Base-by-base conservation (phyloP, 2,888 invertebrate genomes). In the Ecdyonurus torrentis region DNA sequence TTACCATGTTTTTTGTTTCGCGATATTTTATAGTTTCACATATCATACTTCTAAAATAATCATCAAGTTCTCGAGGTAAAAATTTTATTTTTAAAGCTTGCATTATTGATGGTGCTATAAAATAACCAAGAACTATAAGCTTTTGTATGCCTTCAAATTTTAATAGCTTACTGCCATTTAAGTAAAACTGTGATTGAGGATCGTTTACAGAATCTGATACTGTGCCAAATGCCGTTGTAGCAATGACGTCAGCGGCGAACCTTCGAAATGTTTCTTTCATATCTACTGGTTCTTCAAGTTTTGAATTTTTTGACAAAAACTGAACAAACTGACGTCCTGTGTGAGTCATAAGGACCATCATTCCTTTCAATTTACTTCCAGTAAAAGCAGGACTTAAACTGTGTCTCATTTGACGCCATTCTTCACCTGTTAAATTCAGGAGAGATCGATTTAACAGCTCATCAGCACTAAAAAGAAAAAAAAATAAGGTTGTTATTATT, bases 1-100 rank as follows among this genome's bases (percentile, higher is more conserved):
- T 55, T 55, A 55, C 55, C n/a, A 55, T 55, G 55, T 55, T 7
- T 67, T 78, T 76, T 23, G 71, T 71, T 67, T 77, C 77, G 18
- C 81, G 71, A 64, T 76, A 75, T 2, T 75, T 72, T 1, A 81
- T 73, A 1, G 78, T 78, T 1, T 78, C 74, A 2, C 70, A 74
- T 0, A 80, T 78, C 0, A 77, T 73, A 0, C 71, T 70, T 58
- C 74, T 71, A 62, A 82, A 82, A 67, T 81, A 63, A 25, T 63
- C n/a, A 3, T 52, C 52, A 2, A 59, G 23, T 19, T 63, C 63
- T 19, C 23, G 3, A 2, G 63, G 59, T 50, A 63, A 52, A 20
- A 63, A 63, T 3, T 24, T 25, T 1, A 58, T 25, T 52, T 58
- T 52, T 10, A 63, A 2, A 2, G 50, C 24, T 23, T 50, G 25